phyloP scores from a whole-genome alignment of 1,140 invertebrate genomes.

The Temnothorax nylanderi region DNA sequence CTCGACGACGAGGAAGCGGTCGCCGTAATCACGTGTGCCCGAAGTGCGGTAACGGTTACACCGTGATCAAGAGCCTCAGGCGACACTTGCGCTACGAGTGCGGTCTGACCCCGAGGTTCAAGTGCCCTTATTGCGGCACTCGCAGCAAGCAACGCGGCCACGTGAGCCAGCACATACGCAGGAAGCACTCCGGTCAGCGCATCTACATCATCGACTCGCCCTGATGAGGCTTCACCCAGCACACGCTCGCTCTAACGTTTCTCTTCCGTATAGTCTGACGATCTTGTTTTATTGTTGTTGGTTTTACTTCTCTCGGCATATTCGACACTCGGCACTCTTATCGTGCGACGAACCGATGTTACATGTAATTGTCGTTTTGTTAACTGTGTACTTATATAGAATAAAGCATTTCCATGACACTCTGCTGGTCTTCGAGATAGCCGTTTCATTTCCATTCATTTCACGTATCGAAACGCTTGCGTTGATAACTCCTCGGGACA shows the following conservation, averaged over 20 bases:
- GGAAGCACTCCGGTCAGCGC: conserved; percentile 79
- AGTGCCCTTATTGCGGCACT: conserved; percentile 87
- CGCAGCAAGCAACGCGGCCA: conserved; percentile 87
- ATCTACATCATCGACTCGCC: conserved; percentile 82
- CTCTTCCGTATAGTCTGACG: not conserved
- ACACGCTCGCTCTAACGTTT: not conserved
- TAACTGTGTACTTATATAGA: conserved; percentile 50
- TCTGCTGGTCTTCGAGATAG: not conserved
- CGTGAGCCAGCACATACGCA: conserved; percentile 85
- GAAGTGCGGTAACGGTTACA: conserved; percentile 87
- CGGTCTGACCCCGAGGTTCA: conserved; percentile 87
- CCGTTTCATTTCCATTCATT: conserved; percentile 23
- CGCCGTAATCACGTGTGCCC: conserved; percentile 79
- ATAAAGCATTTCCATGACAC: conserved; percentile 60
- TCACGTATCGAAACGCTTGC: not conserved
- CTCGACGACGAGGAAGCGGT: not conserved
- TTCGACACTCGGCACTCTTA: not conserved
- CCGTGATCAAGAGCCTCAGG: conserved; percentile 87
- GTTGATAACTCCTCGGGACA: not conserved
- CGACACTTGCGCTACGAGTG: conserved; percentile 90
- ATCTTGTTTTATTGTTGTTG: not conserved
- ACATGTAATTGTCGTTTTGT: conserved; percentile 24
- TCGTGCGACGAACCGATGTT: not conserved
- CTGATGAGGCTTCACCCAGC: conserved; percentile 34
- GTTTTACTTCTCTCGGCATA: not conserved